Evolutionary conservation across 1,140 invertebrate genomes (phyloP).

Genomic region (Drosophila neocordata): DNA sequence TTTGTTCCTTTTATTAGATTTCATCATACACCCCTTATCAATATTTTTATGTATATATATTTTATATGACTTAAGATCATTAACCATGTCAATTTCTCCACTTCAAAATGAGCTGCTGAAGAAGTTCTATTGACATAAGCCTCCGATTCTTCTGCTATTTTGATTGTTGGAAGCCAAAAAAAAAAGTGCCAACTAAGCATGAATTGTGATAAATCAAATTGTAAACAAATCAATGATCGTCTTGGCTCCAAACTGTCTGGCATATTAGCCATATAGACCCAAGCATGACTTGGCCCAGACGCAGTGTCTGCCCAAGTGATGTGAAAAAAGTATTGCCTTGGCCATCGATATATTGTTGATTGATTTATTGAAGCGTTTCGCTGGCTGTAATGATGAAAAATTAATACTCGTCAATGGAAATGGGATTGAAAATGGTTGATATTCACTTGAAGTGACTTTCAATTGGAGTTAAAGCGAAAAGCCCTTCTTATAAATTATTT

Average conservation of each 20-base stretch:
- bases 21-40: neutral
- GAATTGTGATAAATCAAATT: slow-evolving; percentile 74
- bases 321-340: slow-evolving; percentile 25
- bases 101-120: slow-evolving; percentile 71
- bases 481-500: slow-evolving; percentile 65
- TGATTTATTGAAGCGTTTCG: slow-evolving; percentile 73
- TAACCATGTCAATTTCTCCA: slow-evolving; percentile 71
- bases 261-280: slow-evolving; percentile 69
- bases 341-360: slow-evolving; percentile 61
- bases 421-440: slow-evolving; percentile 37
- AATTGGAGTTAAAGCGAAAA: slow-evolving; percentile 42
- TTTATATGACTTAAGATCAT: slow-evolving; percentile 47
- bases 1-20: neutral
- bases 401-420: slow-evolving; percentile 70
- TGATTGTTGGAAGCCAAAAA: slow-evolving; percentile 15
- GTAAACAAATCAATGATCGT: slow-evolving; percentile 69
- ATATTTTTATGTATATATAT: neutral
- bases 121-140: slow-evolving; percentile 75
- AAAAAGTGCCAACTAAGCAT: slow-evolving; percentile 79
- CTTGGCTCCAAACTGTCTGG: slow-evolving; percentile 76
- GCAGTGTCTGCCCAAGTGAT: slow-evolving; percentile 34
- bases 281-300: slow-evolving; percentile 59
- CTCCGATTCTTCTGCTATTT: slow-evolving; percentile 34
- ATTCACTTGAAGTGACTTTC: slow-evolving; percentile 41
- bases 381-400: slow-evolving; percentile 79